A percentile compares a stretch with the other conserved stretches of the same genome.
Evolutionary conservation across 2,797 vertebrate species (phyloP).

Genomic region (Neosilurus mollespiculum): DNA sequence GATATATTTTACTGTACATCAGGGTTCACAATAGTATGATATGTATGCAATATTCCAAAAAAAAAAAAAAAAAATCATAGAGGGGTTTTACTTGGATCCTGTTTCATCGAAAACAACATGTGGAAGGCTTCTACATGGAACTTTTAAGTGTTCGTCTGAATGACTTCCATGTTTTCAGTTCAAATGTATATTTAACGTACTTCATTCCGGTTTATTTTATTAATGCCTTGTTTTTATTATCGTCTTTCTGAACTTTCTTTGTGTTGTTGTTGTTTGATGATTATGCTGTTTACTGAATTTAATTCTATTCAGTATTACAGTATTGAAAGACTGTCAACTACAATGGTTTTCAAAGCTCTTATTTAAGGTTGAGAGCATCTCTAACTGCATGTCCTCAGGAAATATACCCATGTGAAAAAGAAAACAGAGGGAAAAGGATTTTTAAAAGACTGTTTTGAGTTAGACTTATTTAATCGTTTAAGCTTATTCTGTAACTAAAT

Average conservation of each 20-base stretch:
- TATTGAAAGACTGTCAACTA: background rate
- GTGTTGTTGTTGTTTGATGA: background rate
- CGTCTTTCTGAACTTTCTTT: background rate
- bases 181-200: background rate
- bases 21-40: background rate
- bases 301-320: background rate
- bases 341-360: background rate
- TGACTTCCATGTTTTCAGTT: background rate
- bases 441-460: background rate
- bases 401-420: background rate
- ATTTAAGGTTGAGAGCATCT: background rate
- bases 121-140: background rate
- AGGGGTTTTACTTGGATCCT: background rate
- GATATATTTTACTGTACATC: slow-evolving; percentile 54
- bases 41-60: background rate
- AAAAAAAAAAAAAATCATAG: background rate
- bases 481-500: background rate
- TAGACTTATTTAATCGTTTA: background rate
- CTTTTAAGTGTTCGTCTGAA: background rate
- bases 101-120: background rate
- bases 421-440: background rate
- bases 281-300: background rate
- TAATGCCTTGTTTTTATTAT: background rate
- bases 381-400: background rate
- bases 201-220: background rate